A percentile compares a stretch with the other conserved stretches of the same genome.
phyloP scores from a whole-genome alignment of 2,888 invertebrate species.

The Mystacides longicornis region DNA sequence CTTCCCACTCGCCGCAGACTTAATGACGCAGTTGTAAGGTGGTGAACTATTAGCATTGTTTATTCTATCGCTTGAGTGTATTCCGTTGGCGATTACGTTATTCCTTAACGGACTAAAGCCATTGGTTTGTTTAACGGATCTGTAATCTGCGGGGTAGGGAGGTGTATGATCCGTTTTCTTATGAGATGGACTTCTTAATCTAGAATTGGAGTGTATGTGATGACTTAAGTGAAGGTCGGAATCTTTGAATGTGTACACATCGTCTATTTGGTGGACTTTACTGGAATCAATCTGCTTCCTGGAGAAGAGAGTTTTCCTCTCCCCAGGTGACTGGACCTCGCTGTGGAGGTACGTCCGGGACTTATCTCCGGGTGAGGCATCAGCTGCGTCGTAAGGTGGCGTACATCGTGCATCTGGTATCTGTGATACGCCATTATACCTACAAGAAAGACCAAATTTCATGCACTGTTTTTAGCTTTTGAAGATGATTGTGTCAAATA shows the following conservation, averaged over 20 bases:
- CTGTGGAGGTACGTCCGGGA: constrained; percentile 41
- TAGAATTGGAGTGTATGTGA: constrained; percentile 2
- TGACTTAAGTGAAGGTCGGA: constrained; percentile 41
- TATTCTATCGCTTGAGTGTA: constrained; percentile 1
- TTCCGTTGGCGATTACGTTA: constrained; percentile 7
- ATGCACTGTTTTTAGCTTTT: no score
- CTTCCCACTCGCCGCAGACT: not conserved
- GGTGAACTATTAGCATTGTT: constrained; percentile 2
- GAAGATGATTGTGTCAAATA: no score
- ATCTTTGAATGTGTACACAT: constrained; percentile 47
- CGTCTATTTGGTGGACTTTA: constrained; percentile 30
- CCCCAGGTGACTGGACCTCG: constrained; percentile 6
- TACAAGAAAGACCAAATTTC: constrained; percentile 29
- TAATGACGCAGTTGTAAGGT: constrained; percentile 8
- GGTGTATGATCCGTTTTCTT: constrained; percentile 13
- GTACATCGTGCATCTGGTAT: constrained; percentile 48
- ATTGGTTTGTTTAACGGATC: constrained; percentile 15
- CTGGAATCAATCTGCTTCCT: constrained; percentile 1
- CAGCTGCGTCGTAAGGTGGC: constrained; percentile 42
- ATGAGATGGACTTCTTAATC: constrained; percentile 6
- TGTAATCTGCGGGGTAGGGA: constrained; percentile 4
- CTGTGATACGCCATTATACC: constrained; percentile 48
- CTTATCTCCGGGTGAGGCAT: constrained; percentile 39
- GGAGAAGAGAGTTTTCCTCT: constrained; percentile 17
- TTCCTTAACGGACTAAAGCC: constrained; percentile 11